Percentiles rank a stretch among this genome's conserved stretches.
phyloP scores from a whole-genome alignment of 23 tunicate genomes.

The Phallusia fumigata region DNA sequence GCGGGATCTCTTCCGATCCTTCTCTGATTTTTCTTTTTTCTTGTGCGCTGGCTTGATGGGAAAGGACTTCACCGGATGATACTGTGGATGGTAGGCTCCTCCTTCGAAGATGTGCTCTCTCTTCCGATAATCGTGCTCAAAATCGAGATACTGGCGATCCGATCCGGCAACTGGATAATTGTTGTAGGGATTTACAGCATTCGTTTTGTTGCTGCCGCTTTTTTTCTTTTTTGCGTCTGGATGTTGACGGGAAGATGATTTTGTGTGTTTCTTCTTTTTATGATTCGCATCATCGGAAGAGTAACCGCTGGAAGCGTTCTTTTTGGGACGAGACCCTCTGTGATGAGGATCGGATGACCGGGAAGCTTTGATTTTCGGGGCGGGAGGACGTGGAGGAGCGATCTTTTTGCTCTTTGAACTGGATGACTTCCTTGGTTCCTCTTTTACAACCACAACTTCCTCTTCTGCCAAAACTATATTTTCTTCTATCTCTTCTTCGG shows the following conservation, averaged over 20 bases:
- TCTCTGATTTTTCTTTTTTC: constrained; percentile 14
- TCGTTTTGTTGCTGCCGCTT: neutral
- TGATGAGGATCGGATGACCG: neutral
- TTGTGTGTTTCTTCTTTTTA: constrained; percentile 11
- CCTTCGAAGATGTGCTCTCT: constrained; percentile 40
- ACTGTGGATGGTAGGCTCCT: constrained; percentile 69
- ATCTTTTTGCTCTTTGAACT: constrained; percentile 8
- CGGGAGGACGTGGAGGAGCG: constrained; percentile 77
- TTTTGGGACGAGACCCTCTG: constrained; percentile 5
- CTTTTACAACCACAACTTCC: neutral
- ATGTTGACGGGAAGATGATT: neutral
- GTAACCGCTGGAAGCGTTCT: constrained; percentile 55
- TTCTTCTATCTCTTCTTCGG: neutral
- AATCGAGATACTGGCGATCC: constrained; percentile 66
- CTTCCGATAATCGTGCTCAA: constrained; percentile 74
- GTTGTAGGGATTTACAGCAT: constrained; percentile 40
- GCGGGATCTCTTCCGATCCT: neutral
- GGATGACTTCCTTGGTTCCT: neutral
- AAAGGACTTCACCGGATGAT: constrained; percentile 44
- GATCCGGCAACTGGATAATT: constrained; percentile 59
- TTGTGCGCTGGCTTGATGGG: constrained; percentile 55
- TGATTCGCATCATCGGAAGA: constrained; percentile 45
- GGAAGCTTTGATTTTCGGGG: constrained; percentile 39
- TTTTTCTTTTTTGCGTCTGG: neutral
- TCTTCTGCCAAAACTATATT: neutral